A percentile compares a stretch with the other conserved stretches of the same genome.
Evolutionary conservation across 2,113 vertebrate genomes (phyloP).

Genomic region (Epinephelus moara): DNA sequence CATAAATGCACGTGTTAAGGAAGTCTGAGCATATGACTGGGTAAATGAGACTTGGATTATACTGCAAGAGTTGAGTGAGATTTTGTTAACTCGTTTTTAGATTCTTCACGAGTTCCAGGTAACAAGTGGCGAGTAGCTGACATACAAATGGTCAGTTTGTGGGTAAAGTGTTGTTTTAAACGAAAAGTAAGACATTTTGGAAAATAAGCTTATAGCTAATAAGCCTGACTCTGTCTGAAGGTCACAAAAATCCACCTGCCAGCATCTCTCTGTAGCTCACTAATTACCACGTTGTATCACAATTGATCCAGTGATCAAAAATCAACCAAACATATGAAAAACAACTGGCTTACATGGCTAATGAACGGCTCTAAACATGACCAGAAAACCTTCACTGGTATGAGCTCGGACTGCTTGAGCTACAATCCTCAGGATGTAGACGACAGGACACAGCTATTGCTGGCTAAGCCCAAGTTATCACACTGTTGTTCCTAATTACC

Average conservation of each 20-base stretch:
- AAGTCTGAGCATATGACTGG: too few species aligned
- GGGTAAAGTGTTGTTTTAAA: too few species aligned
- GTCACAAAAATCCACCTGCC: neutral
- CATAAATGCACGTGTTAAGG: too few species aligned
- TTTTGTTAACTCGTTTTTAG: too few species aligned
- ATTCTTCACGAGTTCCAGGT: too few species aligned
- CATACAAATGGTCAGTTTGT: too few species aligned
- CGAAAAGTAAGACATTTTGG: too few species aligned
- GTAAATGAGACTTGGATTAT: too few species aligned
- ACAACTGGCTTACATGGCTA: neutral
- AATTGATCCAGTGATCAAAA: neutral
- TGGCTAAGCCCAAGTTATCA: conserved; percentile 17
- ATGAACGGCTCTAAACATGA: neutral
- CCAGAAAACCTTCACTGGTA: neutral
- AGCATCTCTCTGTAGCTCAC: neutral
- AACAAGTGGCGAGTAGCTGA: too few species aligned
- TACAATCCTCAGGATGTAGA: neutral
- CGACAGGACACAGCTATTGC: conserved; percentile 2
- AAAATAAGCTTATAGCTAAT: too few species aligned
- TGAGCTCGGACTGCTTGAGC: neutral
- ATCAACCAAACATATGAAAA: neutral
- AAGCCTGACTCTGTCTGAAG: neutral
- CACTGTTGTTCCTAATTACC: conserved; percentile 65
- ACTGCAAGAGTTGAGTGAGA: too few species aligned
- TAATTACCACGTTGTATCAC: neutral